phyloP scores from a whole-genome alignment of 2,797 vertebrate genomes.

The Sandelia bainsii region DNA sequence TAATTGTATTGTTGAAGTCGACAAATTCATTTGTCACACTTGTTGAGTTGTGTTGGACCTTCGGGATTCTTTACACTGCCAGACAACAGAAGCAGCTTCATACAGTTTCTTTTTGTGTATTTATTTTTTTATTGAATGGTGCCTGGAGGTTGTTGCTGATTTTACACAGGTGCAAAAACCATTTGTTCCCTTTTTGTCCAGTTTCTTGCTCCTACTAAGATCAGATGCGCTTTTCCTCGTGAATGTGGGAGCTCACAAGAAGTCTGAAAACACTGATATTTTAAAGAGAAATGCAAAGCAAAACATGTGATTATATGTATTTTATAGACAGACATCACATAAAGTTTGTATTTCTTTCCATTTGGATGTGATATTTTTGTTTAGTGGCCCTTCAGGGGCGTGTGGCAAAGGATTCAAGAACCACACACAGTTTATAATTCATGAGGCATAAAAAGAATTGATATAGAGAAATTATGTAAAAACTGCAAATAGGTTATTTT shows the following conservation, averaged over 20 bases:
- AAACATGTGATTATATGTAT: slow-evolving; percentile 1
- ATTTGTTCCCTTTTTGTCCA: background rate
- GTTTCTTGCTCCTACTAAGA: background rate
- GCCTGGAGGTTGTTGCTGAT: background rate
- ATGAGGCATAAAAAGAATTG: background rate
- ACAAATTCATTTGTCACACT: background rate
- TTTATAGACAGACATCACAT: background rate
- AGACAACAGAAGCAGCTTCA: slow-evolving; percentile 9
- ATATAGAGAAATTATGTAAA: background rate
- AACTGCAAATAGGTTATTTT: background rate
- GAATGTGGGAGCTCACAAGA: background rate
- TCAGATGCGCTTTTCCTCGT: background rate
- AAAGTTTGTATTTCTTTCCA: slow-evolving; percentile 10
- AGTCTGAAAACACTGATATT: background rate
- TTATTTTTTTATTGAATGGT: background rate
- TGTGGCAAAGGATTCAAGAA: background rate
- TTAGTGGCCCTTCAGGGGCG: background rate
- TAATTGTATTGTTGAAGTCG: background rate
- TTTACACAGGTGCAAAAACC: slow-evolving; percentile 41
- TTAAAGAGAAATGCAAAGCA: slow-evolving; percentile 2
- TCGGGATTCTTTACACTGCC: slow-evolving; percentile 16
- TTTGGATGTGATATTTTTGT: background rate
- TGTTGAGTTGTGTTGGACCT: background rate
- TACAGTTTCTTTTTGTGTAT: background rate
- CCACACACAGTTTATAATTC: background rate